Percentiles rank a stretch among this genome's conserved stretches.
phyloP scores from a whole-genome alignment of 2,797 vertebrate species.

The Hemibagrus guttatus region DNA sequence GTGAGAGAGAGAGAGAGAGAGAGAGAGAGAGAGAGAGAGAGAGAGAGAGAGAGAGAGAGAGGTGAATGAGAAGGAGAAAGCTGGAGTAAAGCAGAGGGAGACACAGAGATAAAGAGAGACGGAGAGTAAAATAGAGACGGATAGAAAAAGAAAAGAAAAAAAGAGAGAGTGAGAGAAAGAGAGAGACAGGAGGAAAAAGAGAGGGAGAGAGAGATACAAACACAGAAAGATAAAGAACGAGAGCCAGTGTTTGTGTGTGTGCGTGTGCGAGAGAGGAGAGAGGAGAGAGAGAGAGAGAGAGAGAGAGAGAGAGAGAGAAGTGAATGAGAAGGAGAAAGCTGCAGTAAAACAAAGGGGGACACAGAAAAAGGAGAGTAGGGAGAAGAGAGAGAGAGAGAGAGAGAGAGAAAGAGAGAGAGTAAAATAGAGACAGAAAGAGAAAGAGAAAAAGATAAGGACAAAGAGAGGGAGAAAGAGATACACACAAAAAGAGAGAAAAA shows the following conservation, averaged over 20 bases:
- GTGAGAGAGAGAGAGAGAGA: too few relatives aligned
- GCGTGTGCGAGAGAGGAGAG: too few relatives aligned
- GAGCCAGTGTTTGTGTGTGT: too few relatives aligned
- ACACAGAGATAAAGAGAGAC: constrained; percentile 14
- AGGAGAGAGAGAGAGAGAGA: neutral
- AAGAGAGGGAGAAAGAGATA: neutral
- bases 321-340: too few relatives aligned
- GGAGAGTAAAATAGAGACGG: constrained; percentile 24
- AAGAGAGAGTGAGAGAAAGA: neutral
- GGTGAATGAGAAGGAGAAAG: too few relatives aligned
- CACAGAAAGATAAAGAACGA: too few relatives aligned
- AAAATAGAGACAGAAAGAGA: too few relatives aligned
- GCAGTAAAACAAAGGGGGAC: too few relatives aligned
- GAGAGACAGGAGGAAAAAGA: neutral
- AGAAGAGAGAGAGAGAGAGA: neutral
- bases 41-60: constrained; percentile 33
- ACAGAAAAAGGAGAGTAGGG: constrained; percentile 45
- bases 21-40: too few relatives aligned
- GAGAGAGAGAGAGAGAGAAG: neutral
- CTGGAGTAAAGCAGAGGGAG: neutral
- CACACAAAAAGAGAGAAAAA: neutral
- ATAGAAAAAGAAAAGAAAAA: constrained; percentile 28
- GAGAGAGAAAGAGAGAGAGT: neutral
- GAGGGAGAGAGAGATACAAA: neutral
- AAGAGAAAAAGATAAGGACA: too few relatives aligned